phyloP scores from a whole-genome alignment of 2,113 vertebrate species.

The Podilymbus podiceps region DNA sequence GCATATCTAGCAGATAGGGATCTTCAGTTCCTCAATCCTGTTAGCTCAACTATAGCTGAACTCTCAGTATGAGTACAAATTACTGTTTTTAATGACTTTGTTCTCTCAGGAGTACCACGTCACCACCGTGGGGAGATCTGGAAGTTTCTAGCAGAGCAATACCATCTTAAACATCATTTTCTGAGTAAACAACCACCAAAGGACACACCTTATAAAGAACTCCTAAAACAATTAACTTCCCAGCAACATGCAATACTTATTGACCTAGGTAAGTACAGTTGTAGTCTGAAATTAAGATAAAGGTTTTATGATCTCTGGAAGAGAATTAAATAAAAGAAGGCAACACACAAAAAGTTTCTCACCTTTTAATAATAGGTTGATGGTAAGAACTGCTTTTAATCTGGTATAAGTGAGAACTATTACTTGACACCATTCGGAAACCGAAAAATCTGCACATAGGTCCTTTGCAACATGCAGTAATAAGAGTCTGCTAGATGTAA shows the following conservation, averaged over 20 bases:
- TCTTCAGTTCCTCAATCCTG: neutral
- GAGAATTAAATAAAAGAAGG: neutral
- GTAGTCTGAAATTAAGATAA: neutral
- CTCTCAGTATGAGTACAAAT: neutral
- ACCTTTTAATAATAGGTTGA: neutral
- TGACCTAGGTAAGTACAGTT: conserved; percentile 84
- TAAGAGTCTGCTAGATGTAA: neutral
- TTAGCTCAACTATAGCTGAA: neutral
- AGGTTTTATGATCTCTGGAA: neutral
- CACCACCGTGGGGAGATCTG: conserved; percentile 95
- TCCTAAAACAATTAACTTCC: conserved; percentile 93
- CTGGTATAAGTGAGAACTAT: neutral
- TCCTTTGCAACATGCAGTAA: neutral
- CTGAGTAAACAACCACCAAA: conserved; percentile 80
- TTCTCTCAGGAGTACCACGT: conserved; percentile 85
- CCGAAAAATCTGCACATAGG: neutral
- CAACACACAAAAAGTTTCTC: neutral
- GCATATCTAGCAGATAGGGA: neutral
- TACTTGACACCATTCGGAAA: neutral
- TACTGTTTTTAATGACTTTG: neutral
- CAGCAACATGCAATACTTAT: conserved; percentile 98
- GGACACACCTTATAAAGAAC: conserved; percentile 89
- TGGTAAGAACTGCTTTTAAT: neutral
- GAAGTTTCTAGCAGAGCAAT: conserved; percentile 94
- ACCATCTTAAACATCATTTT: conserved; percentile 84